phyloP scores from a whole-genome alignment of 2,888 invertebrate species.

The Phengaris arion region DNA sequence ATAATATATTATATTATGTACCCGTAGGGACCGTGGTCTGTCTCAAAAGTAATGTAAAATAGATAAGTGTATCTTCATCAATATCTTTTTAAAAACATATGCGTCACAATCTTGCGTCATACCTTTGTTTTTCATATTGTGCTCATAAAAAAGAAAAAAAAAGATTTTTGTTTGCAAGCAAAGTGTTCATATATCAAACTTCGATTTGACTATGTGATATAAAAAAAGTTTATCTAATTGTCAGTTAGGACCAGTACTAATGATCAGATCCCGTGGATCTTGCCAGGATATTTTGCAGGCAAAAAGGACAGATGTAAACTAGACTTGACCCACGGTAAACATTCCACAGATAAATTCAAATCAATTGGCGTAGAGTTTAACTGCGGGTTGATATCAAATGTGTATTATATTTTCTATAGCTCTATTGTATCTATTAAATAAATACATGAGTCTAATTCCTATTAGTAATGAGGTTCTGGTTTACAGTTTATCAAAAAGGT shows the following conservation, averaged over 20 bases:
- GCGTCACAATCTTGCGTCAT: constrained; percentile 4
- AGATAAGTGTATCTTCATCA: neutral
- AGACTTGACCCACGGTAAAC: neutral
- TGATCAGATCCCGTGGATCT: neutral
- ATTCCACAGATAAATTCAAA: neutral
- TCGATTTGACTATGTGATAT: neutral
- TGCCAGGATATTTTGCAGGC: neutral
- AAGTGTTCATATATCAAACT: neutral
- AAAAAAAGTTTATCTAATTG: neutral
- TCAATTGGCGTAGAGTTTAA: neutral
- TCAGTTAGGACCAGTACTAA: neutral
- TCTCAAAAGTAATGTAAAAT: neutral
- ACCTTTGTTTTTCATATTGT: neutral
- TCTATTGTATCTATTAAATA: neutral
- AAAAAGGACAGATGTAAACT: neutral
- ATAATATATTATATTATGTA: neutral
- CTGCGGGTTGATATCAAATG: neutral
- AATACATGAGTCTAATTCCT: neutral
- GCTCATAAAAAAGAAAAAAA: neutral
- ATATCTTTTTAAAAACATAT: constrained; percentile 1
- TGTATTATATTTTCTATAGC: neutral
- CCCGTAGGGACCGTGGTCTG: neutral
- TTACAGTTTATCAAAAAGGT: neutral
- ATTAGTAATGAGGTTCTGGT: neutral
- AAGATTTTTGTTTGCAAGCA: neutral